These are phyloP conservation scores for Sebastes trivittatus DNA, from an alignment of 2,797 vertebrate genomes.

Conservation along the genomic window DNA sequence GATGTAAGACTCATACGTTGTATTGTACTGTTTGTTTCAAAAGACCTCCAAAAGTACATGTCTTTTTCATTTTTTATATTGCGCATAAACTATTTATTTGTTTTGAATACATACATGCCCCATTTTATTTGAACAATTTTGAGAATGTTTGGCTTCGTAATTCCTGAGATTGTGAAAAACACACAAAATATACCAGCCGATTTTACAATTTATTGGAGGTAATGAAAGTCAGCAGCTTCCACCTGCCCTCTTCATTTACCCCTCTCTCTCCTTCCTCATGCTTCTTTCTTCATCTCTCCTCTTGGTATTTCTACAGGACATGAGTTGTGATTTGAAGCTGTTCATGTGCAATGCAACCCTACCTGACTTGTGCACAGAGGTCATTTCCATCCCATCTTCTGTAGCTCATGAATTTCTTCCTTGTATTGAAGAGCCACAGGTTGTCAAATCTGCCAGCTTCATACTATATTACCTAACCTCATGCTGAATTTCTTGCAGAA, in stretches of 20 bases:
- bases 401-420: conserved; percentile 32
- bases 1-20: background rate
- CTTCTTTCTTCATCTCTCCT: background rate
- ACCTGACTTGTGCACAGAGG: conserved; percentile 24
- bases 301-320: conserved; percentile 12
- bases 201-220: conserved; percentile 11
- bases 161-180: background rate
- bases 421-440: conserved; percentile 35
- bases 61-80: conserved; percentile 11
- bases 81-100: background rate
- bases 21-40: background rate
- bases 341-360: conserved; percentile 43
- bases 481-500: background rate
- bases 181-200: background rate
- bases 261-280: background rate
- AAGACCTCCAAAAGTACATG: background rate
- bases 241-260: conserved; percentile 4
- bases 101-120: background rate
- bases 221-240: background rate
- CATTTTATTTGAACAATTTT: background rate
- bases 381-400: conserved; percentile 42
- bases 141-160: background rate
- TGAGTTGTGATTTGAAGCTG: conserved; percentile 30
- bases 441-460: conserved; percentile 31
- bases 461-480: conserved; percentile 5